Evolutionary conservation across 2,113 vertebrate species (phyloP), one percentile per base, ranked within the genome.

Genomic region (Ageneiosus marmoratus): DNA sequence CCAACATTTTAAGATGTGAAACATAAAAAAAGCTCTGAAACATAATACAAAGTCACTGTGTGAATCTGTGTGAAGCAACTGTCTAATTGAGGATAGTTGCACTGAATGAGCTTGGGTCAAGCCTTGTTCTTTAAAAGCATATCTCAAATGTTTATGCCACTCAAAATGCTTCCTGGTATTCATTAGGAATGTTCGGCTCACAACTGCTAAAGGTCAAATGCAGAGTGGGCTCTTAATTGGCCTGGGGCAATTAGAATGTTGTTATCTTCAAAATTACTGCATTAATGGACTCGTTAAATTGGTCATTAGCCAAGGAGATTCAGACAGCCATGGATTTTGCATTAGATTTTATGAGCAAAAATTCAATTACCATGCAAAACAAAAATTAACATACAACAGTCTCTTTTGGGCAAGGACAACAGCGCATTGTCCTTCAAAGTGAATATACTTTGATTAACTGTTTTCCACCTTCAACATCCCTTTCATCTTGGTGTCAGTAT

Each of bases 181-280:
- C 93, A 91, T 92, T 92, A 90, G 90, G 86, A 87, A 80, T 86
- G 88, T 91, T 92, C 89, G 88, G 89, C 86, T 83, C 82, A 76
- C 84, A 87, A 90, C 92, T 87, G 91, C 87, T 91, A 94, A 87
- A 94, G 93, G 93, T 92, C 92, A 93, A 91, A 88, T 85, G 89
- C 87, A 90, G 92, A 93, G 83, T 91, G 90, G 90, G 89, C 90
- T 91, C 91, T 93, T 92, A 93, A 93, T 92, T 92, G 93, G 89
- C 90, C 91, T 90, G 88, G 90, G 90, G 92, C 92, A 92, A 94
- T 93, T 91, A 92, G 93, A 94, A 91, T 89, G 91, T 91, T 91
- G 91, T 94, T 93, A 92, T 92, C 90, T 89, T 89, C 90, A 90
- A 90, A 93, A 93, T 92, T 90, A 92, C 91, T 90, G 91, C 88